Percentiles rank a stretch among this genome's conserved stretches.
Evolutionary conservation across 2,797 vertebrate genomes (phyloP).

Genomic region (Champsocephalus gunnari): DNA sequence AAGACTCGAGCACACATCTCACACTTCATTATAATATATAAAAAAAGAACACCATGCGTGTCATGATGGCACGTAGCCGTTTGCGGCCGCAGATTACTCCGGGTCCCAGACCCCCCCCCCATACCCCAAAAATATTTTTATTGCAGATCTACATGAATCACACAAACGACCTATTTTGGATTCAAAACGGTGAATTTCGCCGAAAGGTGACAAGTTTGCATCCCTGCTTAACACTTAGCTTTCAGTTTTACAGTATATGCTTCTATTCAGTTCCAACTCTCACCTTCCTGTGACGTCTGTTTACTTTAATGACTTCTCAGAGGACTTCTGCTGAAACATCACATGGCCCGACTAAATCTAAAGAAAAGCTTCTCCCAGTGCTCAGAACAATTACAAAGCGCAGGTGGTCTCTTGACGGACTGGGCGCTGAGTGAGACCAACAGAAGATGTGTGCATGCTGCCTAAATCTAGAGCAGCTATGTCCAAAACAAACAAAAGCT

Average conservation of each 20-base stretch:
- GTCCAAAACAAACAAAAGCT: slow-evolving; percentile 6
- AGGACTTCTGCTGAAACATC: slow-evolving; percentile 33
- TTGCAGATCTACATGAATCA: no score
- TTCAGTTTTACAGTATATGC: slow-evolving; percentile 29
- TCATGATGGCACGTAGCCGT: no score
- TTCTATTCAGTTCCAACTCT: slow-evolving; percentile 8
- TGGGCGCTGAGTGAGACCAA: slow-evolving; percentile 46
- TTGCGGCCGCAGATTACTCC: no score
- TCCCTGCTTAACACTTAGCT: slow-evolving; percentile 21
- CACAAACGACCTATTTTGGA: no score
- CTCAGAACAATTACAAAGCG: slow-evolving; percentile 42
- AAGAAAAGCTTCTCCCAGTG: slow-evolving; percentile 27
- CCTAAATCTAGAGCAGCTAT: slow-evolving; percentile 16
- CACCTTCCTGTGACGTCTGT: slow-evolving; percentile 6
- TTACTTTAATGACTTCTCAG: slow-evolving; percentile 37
- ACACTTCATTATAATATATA: no score
- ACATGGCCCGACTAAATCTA: slow-evolving; percentile 34
- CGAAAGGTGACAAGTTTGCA: no score
- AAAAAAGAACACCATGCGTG: no score
- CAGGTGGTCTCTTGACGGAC: slow-evolving; percentile 57
- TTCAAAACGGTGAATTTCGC: no score
- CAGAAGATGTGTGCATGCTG: slow-evolving; percentile 10
- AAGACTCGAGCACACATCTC: no score
- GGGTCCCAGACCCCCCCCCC: no score
- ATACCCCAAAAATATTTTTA: no score